phyloP scores from a whole-genome alignment of 2,113 vertebrate genomes.

The Promerops cafer region DNA sequence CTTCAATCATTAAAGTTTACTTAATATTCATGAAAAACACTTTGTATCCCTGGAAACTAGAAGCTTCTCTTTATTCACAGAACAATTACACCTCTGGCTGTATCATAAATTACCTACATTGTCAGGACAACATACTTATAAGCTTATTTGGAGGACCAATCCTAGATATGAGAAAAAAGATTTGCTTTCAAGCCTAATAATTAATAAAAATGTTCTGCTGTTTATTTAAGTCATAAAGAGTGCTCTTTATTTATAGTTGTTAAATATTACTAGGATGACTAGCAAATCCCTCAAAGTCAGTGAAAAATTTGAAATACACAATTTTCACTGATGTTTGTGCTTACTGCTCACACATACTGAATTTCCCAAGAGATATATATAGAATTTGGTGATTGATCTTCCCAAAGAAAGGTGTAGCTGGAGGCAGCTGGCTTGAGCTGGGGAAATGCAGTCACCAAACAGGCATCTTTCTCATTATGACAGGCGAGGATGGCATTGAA shows the following conservation, averaged over 20 bases:
- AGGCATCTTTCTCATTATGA: conserved; percentile 16
- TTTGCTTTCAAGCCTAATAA: background rate
- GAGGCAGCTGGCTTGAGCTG: conserved; percentile 15
- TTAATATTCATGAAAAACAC: conserved; percentile 45
- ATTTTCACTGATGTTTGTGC: background rate
- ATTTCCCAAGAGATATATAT: conserved; percentile 8
- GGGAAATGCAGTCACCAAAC: background rate
- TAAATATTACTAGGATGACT: background rate
- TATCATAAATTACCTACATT: conserved; percentile 8
- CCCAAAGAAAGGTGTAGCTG: background rate
- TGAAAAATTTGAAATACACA: background rate
- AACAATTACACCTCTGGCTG: conserved; percentile 14
- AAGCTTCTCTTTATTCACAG: conserved; percentile 12
- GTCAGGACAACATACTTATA: background rate
- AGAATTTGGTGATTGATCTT: conserved; percentile 33
- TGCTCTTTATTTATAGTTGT: background rate
- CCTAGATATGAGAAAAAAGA: background rate
- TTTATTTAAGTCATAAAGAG: background rate
- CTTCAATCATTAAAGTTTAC: conserved; percentile 34
- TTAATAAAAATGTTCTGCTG: background rate
- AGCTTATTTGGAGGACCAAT: background rate
- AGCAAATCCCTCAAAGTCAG: conserved; percentile 4
- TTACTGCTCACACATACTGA: background rate
- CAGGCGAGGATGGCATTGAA: conserved; percentile 17
- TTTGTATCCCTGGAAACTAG: background rate